These are phyloP conservation scores for Rhorus exstirpatorius DNA, from an alignment of 2,888 invertebrate species.

Conservation along the genomic window DNA sequence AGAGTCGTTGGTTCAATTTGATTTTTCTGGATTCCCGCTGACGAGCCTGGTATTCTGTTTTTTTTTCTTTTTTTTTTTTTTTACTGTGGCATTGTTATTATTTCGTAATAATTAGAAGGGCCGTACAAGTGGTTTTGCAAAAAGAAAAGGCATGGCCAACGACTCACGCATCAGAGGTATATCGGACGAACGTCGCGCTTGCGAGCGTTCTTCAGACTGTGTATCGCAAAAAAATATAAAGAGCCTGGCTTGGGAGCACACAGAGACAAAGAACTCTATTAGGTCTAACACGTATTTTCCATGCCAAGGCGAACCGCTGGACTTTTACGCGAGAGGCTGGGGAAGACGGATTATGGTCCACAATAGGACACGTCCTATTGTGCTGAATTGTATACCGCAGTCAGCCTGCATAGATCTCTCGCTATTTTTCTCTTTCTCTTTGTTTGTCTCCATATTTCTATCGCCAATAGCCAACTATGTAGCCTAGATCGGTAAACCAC, in stretches of 20 bases:
- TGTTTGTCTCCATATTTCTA: constrained; percentile 20
- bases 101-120: constrained; percentile 18
- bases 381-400: constrained; percentile 67
- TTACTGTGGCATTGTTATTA: neutral
- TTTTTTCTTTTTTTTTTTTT: neutral
- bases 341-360: constrained; percentile 83
- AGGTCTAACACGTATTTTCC: constrained; percentile 80
- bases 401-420: constrained; percentile 28
- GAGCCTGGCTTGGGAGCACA: constrained; percentile 40
- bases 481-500: constrained; percentile 77
- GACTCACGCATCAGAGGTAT: neutral
- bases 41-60: neutral
- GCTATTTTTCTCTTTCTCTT: constrained; percentile 29
- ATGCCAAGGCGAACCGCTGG: constrained; percentile 83
- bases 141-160: constrained; percentile 6
- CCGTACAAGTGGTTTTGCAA: constrained; percentile 16
- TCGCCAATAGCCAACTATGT: constrained; percentile 15
- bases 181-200: constrained; percentile 34
- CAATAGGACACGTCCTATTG: constrained; percentile 82
- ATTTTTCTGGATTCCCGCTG: neutral
- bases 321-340: constrained; percentile 70
- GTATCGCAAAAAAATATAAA: constrained; percentile 57
- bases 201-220: constrained; percentile 35
- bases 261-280: constrained; percentile 80
- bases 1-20: constrained; percentile 3